Base-by-base conservation (phyloP, 2,797 vertebrate genomes). In the Mus caroli region DNA sequence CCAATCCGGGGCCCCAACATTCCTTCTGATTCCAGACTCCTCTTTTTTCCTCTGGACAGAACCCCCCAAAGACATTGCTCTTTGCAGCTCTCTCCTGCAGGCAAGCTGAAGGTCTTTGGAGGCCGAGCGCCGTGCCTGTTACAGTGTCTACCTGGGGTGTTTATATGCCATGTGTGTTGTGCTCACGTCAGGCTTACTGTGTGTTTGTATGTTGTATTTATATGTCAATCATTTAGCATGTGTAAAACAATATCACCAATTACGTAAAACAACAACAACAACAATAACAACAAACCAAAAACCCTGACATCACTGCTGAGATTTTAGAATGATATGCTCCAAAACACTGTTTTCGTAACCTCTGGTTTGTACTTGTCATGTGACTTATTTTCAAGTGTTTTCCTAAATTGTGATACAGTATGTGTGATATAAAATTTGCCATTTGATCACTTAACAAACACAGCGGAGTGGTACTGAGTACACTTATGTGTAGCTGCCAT, bases 341-440 rank as follows among this genome's bases (percentile, higher is more conserved):
- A 58, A 80, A 60, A 19, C 12, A 4, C 76, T 69, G 69, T 86
- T 91, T 26, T 6, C 6, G 28, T n/a, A 34, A 43, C 15, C 22
- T 31, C 40, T 46, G 62, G n/a, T 31, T 67, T 24, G 26, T 83
- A 52, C 7, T 6, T 19, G 78, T 43, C 7, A 2, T 75, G 4
- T 77, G 69, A 83, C 69, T 94, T 77, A 50, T 92, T 94, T 95
- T 90, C 31, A 40, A 40, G 0, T 62, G 50, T 58, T 86, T 73
- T n/a, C 13, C 34, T 64, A 64, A 89, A 75, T 75, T 89, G 26
- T 40, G 46, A 75, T 60, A 50, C 28, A 67, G 80, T 15, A 31
- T 22, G 40, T 82, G n/a, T 58, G 37, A 43, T 73, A 40, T n/a
- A 58, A 85, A 78, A 67, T 31, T 96, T 67, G 52, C 40, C 43